Base-by-base conservation (phyloP, 2,888 invertebrate genomes). In the Eutolmus rufibarbis region DNA sequence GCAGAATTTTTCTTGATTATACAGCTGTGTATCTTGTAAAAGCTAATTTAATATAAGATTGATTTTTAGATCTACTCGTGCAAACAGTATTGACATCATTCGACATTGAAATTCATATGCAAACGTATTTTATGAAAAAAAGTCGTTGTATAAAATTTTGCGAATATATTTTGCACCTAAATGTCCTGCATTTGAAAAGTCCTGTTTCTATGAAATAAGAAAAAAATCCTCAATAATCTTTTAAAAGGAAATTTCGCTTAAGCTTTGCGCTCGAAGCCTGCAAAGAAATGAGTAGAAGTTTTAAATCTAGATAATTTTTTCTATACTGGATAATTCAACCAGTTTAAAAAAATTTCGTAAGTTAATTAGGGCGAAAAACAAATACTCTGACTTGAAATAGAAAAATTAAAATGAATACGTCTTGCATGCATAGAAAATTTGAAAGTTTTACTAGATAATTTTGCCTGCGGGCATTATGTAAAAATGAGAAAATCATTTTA, bases 321-420 rank as follows among this genome's bases (percentile, higher is more conserved):
- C 66, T 66, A 12, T 66, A 28, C 66, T 66, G 66, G 66, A 28
- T 23, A 66, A n/a, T 66, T 9, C 0, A 12, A 23, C 23, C 66
- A 23, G 66, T 66, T 19, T 0, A 28, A 23, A 9, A 46, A 46
- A 46, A 46, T 57, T 66, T 66, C 66, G 66, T 66, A 66, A 66
- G 66, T 66, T 66, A 66, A 66, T 23, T 66, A 66, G 66, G 66
- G 66, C 66, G 66, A 66, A 56, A 46, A 46, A 46, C 12, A 66
- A 66, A 66, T 76, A 40, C 40, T 37, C 37, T 76, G 40, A 76
- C 76, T 76, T 76, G 40, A 76, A 87, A 87, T 78, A 76, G 43
- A 86, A 51, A 89, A 90, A 90, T 90, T 90, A 90, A 90, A 90
- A 90, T 90, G 90, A 90, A 90, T 90, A 90, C 89, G 89, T 89